phyloP scores from a whole-genome alignment of 2,113 vertebrate species.

The Cyanistes caeruleus region DNA sequence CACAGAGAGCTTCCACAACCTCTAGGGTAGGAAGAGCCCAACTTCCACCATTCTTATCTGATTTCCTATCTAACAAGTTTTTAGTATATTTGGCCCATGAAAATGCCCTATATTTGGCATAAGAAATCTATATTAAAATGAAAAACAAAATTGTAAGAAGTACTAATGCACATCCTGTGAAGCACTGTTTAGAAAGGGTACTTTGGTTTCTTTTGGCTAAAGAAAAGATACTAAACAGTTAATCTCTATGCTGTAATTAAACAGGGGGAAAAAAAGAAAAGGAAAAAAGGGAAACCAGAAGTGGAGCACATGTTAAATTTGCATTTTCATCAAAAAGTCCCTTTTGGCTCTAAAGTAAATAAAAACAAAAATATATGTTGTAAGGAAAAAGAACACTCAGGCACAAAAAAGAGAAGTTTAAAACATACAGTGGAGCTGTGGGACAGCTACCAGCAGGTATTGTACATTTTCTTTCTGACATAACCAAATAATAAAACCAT shows the following conservation, averaged over 20 bases:
- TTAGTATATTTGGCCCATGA: background rate
- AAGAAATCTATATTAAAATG: background rate
- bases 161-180: background rate
- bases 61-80: background rate
- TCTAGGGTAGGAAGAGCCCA: background rate
- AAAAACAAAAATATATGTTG: background rate
- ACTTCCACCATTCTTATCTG: background rate
- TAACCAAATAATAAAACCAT: background rate
- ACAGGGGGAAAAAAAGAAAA: accelerated
- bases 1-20: background rate
- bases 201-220: background rate
- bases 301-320: background rate
- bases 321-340: background rate
- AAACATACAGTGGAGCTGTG: accelerated
- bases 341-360: background rate
- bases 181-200: background rate
- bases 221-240: background rate
- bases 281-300: background rate
- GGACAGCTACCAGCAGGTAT: background rate
- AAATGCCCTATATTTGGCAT: background rate
- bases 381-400: background rate
- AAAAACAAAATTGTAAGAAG: background rate
- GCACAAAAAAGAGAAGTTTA: background rate
- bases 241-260: background rate
- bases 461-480: background rate